These are phyloP conservation scores for Acanthopleura granulata DNA, from an alignment of 2,888 invertebrate species.

Conservation along the genomic window DNA sequence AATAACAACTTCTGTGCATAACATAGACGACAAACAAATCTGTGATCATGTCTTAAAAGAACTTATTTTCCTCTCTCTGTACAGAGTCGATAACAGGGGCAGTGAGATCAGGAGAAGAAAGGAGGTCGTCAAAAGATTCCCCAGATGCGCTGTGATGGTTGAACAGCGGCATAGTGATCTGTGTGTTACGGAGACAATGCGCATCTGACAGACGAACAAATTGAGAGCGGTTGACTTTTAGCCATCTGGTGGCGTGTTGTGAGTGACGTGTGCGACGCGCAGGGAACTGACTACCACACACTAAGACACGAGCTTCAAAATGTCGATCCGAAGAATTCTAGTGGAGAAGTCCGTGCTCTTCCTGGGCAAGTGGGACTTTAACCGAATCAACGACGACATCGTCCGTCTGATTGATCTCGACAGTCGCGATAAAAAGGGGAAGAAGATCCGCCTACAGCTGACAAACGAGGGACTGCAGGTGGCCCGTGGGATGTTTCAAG, in stretches of 20 bases:
- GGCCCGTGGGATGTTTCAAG: neutral
- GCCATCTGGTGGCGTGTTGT: neutral
- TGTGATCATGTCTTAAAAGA: slow-evolving; percentile 5
- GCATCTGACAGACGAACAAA: neutral
- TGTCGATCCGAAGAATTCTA: slow-evolving; percentile 1
- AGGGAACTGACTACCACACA: neutral
- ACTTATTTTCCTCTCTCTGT: neutral
- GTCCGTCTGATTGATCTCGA: neutral
- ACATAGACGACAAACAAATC: slow-evolving; percentile 12
- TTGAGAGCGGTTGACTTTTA: neutral
- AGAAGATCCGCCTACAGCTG: neutral
- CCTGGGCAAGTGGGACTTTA: slow-evolving; percentile 5
- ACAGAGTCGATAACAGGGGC: neutral
- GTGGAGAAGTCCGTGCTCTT: slow-evolving; percentile 2
- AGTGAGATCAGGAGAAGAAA: neutral
- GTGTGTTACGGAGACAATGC: neutral
- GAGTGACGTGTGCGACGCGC: neutral
- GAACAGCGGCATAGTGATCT: neutral
- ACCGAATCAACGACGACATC: neutral
- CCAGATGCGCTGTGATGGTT: neutral
- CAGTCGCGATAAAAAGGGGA: slow-evolving; percentile 11
- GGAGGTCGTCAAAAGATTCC: neutral
- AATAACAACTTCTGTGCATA: slow-evolving; percentile 15
- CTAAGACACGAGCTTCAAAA: neutral
- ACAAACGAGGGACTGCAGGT: neutral